Base-by-base conservation (phyloP, 2,888 invertebrate genomes). In the Litoditis marina region DNA sequence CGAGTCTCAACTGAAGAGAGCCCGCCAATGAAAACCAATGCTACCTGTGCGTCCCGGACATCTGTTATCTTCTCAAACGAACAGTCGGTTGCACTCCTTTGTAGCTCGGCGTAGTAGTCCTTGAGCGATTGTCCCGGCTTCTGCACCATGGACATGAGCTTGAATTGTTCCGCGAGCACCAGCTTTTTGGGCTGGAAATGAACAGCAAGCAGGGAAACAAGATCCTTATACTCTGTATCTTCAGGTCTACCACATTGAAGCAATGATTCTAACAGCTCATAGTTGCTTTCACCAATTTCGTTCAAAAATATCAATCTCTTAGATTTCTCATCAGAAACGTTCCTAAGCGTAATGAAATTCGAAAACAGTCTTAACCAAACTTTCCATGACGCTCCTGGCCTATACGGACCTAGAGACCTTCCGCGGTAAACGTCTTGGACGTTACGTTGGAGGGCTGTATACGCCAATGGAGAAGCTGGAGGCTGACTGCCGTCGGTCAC, bases 201-300 rank as follows among this genome's bases (percentile, higher is more conserved):
- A 1, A 13, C 11, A 1, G 1, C 1, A 1, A 47, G 1, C 1
- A 1, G 1, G 16, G 11, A 1, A 1, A n/a, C 1, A 11, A 47
- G 19, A 2, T 53, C 2, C 2, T 19, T 34, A 2, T 2, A 2
- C 1, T 2, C 2, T 1, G 2, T 2, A 1, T 53, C 53, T n/a
- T 53, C 53, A 30, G 3, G 53, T 2, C 32, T 2, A 1, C 2
- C 1, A 2, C 53, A 30, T 1, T 32, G 31, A 8, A 53, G 31
- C 22, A 30, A 34, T 27, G 32, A n/a, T 19, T 53, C 53, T 19
- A 53, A n/a, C 7, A 53, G 27, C 16, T n/a, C 53, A 27, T 53
- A 53, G 53, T 32, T 53, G 5, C n/a, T 7, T 19, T 32, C 22
- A 53, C 53, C 53, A 27, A 53, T 34, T 53, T 53, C 53, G 16